A percentile compares a stretch with the other conserved stretches of the same genome.
Evolutionary conservation across 2,113 vertebrate genomes (phyloP).

Genomic region (Pituophis catenifer): DNA sequence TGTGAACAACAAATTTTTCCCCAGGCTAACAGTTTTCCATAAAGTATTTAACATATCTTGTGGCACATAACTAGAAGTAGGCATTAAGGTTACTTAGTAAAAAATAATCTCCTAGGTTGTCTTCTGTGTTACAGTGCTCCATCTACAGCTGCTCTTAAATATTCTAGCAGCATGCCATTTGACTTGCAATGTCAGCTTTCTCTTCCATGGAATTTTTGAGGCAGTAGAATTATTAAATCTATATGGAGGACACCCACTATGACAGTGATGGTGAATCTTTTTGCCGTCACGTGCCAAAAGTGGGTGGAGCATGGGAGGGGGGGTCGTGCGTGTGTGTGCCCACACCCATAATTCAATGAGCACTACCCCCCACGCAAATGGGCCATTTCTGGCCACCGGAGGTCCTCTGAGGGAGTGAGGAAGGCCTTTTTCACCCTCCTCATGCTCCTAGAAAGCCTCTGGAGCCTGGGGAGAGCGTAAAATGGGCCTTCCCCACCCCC

Average conservation of each 20-base stretch:
- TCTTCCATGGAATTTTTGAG: background rate
- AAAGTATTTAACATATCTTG: background rate
- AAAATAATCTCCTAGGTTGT: background rate
- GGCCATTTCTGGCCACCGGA: too few relatives aligned
- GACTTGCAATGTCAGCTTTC: background rate
- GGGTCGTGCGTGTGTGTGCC: too few relatives aligned
- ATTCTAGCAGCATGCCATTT: background rate
- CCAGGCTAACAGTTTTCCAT: background rate
- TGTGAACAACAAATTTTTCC: background rate
- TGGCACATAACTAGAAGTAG: background rate
- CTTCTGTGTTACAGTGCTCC: background rate
- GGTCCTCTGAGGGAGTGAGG: too few relatives aligned
- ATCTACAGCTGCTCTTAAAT: background rate
- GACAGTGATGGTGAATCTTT: too few relatives aligned
- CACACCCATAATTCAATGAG: too few relatives aligned
- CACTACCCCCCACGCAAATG: too few relatives aligned
- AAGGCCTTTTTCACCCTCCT: too few relatives aligned
- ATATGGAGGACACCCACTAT: background rate
- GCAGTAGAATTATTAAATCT: background rate
- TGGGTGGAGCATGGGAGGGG: too few relatives aligned
- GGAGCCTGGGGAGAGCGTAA: too few relatives aligned
- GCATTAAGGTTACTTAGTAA: background rate
- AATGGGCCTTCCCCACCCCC: too few relatives aligned
- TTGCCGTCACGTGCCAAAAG: too few relatives aligned
- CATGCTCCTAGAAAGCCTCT: too few relatives aligned